Evolutionary conservation across 2,888 invertebrate species (phyloP).

Genomic region (Synanthedon andrenaeformis): DNA sequence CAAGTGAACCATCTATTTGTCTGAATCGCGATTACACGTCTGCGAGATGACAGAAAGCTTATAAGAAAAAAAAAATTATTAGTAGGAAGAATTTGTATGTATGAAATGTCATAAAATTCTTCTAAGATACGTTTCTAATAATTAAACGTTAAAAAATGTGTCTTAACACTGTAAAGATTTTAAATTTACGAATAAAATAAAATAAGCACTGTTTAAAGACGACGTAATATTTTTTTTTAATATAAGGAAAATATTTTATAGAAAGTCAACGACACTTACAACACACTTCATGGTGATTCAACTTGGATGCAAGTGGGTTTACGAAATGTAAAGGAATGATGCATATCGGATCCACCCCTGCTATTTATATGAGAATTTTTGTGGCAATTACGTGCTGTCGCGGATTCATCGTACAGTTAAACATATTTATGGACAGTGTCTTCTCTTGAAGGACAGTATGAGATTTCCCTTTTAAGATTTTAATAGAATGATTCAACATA

Average conservation of each 20-base stretch:
- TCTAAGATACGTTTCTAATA: no score
- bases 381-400: slow-evolving; percentile 49
- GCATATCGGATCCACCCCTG: slow-evolving; percentile 49
- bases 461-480: slow-evolving; percentile 30
- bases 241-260: neutral
- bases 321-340: slow-evolving; percentile 51
- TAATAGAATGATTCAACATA: slow-evolving; percentile 4
- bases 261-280: slow-evolving; percentile 33
- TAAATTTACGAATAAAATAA: no score
- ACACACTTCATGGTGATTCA: slow-evolving; percentile 48
- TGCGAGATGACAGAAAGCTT: no score
- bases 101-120: no score
- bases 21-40: no score
- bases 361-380: slow-evolving; percentile 62
- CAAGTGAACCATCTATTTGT: no score
- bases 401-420: slow-evolving; percentile 24
- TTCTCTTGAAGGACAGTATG: slow-evolving; percentile 34
- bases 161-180: no score
- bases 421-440: slow-evolving; percentile 47
- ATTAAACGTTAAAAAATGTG: no score
- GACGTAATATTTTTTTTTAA: neutral
- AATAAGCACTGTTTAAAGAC: no score
- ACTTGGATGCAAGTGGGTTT: slow-evolving; percentile 23
- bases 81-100: no score
- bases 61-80: no score